Conservation (phyloP, 2,113 vertebrate species). For the Macrotus californicus region DNA sequence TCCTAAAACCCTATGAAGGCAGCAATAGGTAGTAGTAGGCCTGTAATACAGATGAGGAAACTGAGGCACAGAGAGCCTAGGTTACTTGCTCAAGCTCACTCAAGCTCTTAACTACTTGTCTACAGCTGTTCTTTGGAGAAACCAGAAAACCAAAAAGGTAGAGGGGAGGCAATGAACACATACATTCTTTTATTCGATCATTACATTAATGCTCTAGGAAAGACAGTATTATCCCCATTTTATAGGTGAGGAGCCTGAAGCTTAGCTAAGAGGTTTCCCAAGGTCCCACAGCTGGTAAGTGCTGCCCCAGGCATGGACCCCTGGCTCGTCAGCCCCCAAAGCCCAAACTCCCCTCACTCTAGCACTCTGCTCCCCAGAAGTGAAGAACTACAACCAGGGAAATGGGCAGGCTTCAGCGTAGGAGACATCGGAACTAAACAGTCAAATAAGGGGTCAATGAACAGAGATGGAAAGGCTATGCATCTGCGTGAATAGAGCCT, state of each 20-base stretch:
- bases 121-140: background rate
- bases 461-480: background rate
- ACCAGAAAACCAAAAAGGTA: background rate
- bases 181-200: background rate
- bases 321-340: background rate
- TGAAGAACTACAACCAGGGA: background rate
- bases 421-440: background rate
- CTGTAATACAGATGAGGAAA: background rate
- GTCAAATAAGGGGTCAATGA: background rate
- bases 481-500: fast-evolving
- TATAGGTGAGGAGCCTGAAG: background rate
- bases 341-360: too few relatives aligned
- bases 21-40: background rate
- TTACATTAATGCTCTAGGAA: background rate
- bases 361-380: background rate
- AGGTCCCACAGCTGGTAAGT: background rate
- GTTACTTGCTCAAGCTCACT: background rate
- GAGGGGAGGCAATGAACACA: background rate
- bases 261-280: background rate
- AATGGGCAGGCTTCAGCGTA: fast-evolving
- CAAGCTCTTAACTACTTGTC: background rate
- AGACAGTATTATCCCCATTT: background rate
- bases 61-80: background rate
- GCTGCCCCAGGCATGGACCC: background rate
- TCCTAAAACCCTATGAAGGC: background rate